Percentiles rank a stretch among this genome's conserved stretches.
Evolutionary conservation across 2,888 invertebrate species (phyloP).

Genomic region (Lasioglossum calceatum): DNA sequence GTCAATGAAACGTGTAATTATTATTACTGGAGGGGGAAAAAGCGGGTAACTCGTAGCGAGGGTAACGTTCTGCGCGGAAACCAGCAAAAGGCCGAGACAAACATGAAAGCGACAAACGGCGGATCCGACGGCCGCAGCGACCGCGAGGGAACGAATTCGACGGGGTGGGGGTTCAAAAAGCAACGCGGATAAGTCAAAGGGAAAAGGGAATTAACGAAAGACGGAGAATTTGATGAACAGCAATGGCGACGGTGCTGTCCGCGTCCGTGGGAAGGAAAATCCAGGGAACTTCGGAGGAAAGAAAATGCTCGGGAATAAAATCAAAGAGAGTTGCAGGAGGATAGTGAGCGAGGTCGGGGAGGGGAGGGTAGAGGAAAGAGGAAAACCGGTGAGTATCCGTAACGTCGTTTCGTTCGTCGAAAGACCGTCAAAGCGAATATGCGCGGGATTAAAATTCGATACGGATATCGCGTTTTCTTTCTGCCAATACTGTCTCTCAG

Average conservation of each 20-base stretch:
- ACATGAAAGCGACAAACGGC: background rate
- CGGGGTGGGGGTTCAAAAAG: background rate
- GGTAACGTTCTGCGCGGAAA: background rate
- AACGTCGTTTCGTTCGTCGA: slow-evolving; percentile 1
- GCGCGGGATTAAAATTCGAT: slow-evolving; percentile 50
- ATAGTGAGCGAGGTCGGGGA: background rate
- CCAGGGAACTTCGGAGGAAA: background rate
- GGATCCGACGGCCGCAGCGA: background rate
- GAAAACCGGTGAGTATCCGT: background rate
- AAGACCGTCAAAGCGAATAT: background rate
- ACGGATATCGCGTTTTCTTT: slow-evolving; percentile 34
- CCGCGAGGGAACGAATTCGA: background rate
- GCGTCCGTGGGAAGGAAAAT: background rate
- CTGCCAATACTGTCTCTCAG: slow-evolving; percentile 42
- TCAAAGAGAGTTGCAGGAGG: background rate
- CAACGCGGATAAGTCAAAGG: background rate
- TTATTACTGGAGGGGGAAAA: background rate
- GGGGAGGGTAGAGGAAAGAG: background rate
- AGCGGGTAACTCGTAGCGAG: background rate
- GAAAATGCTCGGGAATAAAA: background rate
- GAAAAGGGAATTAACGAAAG: slow-evolving; percentile 15
- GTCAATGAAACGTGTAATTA: background rate
- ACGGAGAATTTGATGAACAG: background rate
- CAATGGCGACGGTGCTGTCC: background rate
- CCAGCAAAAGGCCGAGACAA: background rate